Evolutionary conservation across 2,113 vertebrate species (phyloP).

Genomic region (Mus spicilegus): DNA sequence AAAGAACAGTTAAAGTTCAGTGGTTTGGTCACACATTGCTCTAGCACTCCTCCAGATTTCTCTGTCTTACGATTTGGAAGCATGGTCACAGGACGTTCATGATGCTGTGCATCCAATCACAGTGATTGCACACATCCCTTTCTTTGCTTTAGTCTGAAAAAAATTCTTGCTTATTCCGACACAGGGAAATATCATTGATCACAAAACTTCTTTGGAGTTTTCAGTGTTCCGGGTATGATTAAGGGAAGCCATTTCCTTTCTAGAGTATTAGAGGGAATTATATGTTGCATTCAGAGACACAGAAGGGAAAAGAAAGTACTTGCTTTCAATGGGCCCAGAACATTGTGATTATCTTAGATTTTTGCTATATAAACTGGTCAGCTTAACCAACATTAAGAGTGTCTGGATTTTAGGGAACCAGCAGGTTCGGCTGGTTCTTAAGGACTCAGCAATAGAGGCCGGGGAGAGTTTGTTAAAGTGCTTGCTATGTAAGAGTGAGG

Average conservation of each 20-base stretch:
- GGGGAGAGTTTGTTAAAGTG: neutral
- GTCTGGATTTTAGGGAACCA: neutral
- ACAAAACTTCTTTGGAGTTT: neutral
- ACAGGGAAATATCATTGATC: neutral
- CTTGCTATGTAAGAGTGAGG: neutral
- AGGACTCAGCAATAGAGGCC: neutral
- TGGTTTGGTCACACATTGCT: neutral
- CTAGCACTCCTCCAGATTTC: neutral
- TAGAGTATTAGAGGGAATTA: neutral
- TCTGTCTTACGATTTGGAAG: neutral
- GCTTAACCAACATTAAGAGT: neutral
- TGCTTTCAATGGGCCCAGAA: neutral
- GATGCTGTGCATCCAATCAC: fast-evolving
- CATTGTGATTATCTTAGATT: no score
- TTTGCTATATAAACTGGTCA: neutral
- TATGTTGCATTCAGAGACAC: neutral
- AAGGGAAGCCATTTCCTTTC: neutral
- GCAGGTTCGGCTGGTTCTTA: neutral
- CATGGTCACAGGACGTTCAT: neutral
- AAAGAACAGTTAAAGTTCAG: neutral
- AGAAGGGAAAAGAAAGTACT: neutral
- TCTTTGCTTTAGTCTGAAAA: neutral
- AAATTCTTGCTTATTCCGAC: neutral
- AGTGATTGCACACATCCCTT: neutral
- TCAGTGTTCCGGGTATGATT: neutral